phyloP scores from a whole-genome alignment of 2,113 vertebrate species.

The Camelus bactrianus region DNA sequence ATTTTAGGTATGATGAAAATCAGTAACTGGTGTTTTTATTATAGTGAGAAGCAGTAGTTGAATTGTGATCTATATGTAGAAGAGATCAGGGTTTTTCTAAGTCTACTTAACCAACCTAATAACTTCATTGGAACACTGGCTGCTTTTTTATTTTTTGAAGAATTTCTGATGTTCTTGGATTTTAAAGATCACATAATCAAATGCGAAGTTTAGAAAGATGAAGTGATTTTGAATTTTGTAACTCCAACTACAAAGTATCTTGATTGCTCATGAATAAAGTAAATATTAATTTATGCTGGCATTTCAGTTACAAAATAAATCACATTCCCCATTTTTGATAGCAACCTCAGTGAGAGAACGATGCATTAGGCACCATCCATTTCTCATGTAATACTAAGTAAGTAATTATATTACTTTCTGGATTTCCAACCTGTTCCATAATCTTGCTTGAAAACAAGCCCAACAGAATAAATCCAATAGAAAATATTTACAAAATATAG shows the following conservation, averaged over 20 bases:
- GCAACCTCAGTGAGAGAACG: neutral
- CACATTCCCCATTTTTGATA: neutral
- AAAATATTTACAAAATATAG: neutral
- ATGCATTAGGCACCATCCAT: neutral
- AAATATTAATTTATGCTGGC: constrained; percentile 55
- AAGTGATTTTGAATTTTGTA: constrained; percentile 54
- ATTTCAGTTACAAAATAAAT: constrained; percentile 63
- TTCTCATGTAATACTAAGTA: neutral
- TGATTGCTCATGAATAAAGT: constrained; percentile 68
- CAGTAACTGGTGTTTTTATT: neutral
- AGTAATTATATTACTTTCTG: neutral
- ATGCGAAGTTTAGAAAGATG: neutral
- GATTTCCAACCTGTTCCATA: neutral
- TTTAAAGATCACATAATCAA: constrained; percentile 55
- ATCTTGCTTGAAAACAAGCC: neutral
- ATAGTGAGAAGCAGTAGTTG: neutral
- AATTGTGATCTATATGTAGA: neutral
- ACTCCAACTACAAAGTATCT: neutral
- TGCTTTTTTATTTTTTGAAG: neutral
- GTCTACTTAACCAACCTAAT: neutral
- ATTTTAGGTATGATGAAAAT: neutral
- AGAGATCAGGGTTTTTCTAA: neutral
- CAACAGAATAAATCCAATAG: neutral
- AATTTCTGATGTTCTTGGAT: constrained; percentile 43
- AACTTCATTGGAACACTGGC: neutral